These are phyloP conservation scores for Pelvicachromis taeniatus DNA, from an alignment of 2,113 vertebrate species.

Conservation along the genomic window DNA sequence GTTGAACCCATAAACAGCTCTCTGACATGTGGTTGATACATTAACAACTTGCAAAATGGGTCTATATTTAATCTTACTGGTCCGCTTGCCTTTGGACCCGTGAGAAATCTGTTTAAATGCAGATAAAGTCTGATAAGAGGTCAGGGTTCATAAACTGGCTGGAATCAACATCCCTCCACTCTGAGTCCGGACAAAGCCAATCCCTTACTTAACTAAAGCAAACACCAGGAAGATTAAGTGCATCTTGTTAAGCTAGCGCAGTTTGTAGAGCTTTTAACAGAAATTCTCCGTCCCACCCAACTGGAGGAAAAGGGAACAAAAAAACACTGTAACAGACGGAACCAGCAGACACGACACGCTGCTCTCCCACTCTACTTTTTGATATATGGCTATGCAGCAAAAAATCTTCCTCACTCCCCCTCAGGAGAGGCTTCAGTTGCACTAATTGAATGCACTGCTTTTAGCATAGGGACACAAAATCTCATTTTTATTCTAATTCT, in stretches of 20 bases:
- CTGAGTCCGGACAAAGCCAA: conserved; percentile 3
- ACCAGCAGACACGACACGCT: conserved; percentile 6
- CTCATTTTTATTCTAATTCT: conserved; percentile 46
- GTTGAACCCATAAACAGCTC: conserved; percentile 35
- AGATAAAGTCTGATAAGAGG: conserved; percentile 45
- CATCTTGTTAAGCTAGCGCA: conserved; percentile 18
- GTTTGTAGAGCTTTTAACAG: conserved; percentile 28
- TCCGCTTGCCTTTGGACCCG: not conserved
- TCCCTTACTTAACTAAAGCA: conserved; percentile 44
- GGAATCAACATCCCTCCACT: conserved; percentile 17
- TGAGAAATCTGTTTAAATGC: conserved; percentile 11
- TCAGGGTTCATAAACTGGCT: not conserved
- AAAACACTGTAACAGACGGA: not conserved
- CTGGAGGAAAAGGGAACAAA: not conserved
- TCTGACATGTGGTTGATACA: conserved; percentile 10
- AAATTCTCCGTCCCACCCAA: not conserved
- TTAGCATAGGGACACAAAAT: conserved; percentile 16
- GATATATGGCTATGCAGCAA: conserved; percentile 35
- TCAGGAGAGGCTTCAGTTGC: not conserved
- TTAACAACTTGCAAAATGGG: conserved; percentile 9
- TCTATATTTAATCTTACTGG: conserved; percentile 26
- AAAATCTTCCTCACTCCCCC: not conserved
- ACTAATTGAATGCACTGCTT: conserved; percentile 16
- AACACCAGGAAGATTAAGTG: conserved; percentile 48
- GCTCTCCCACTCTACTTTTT: conserved; percentile 27